A percentile compares a stretch with the other conserved stretches of the same genome.
Evolutionary conservation across 2,113 vertebrate species (phyloP).

Genomic region (Phaetusa simplex): DNA sequence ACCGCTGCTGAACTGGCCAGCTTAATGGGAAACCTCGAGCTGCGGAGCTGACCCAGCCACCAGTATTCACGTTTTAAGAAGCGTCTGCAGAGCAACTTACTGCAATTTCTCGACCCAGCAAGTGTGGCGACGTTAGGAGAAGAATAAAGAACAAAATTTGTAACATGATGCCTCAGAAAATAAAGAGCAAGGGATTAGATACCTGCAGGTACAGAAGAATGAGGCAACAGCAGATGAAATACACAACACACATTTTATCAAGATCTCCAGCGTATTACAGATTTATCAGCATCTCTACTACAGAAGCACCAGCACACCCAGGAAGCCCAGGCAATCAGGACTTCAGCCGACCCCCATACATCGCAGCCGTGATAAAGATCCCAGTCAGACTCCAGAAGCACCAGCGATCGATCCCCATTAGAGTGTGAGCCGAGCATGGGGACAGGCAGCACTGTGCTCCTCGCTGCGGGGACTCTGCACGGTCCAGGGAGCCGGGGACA

Average conservation of each 20-base stretch:
- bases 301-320: not conserved
- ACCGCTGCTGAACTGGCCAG: not conserved
- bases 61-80: not conserved
- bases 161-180: not conserved
- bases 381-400: not conserved
- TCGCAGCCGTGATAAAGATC: accelerated
- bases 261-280: not conserved
- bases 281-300: not conserved
- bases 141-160: not conserved
- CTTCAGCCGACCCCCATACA: not conserved
- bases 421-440: accelerated
- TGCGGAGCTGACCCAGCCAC: not conserved
- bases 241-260: not conserved
- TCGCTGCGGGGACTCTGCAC: accelerated
- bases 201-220: not conserved
- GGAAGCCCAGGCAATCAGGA: not conserved
- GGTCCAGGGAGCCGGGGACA: not conserved
- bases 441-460: not conserved
- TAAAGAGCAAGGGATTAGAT: not conserved
- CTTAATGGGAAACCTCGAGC: not conserved
- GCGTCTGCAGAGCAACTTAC: not conserved
- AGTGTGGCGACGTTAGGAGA: not conserved
- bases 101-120: not conserved
- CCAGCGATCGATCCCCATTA: not conserved
- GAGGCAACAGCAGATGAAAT: not conserved